A percentile compares a stretch with the other conserved stretches of the same genome.
phyloP scores from a whole-genome alignment of 2,888 invertebrate genomes.

The Panorpa germanica region DNA sequence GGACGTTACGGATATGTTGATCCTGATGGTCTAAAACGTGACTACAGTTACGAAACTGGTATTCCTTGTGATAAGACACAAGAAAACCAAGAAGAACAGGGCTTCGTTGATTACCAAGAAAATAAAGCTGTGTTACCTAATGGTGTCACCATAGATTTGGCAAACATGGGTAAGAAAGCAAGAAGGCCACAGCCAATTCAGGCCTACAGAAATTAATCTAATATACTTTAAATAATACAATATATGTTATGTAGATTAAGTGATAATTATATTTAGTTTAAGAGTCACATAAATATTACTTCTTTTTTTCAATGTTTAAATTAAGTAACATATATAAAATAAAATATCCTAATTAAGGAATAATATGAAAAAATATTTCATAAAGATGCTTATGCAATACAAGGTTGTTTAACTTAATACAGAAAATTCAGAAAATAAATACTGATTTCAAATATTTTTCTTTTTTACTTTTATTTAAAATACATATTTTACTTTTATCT shows the following conservation, averaged over 20 bases:
- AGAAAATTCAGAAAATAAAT: too few relatives aligned
- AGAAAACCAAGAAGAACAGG: conserved; percentile 33
- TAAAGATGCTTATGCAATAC: too few relatives aligned
- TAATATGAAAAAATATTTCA: too few relatives aligned
- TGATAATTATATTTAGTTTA: conserved; percentile 8
- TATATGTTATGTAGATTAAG: conserved; percentile 2
- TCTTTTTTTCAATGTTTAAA: too few relatives aligned
- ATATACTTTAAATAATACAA: conserved; percentile 8
- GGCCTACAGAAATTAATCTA: too few relatives aligned
- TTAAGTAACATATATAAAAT: too few relatives aligned
- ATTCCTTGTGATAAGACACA: conserved; percentile 44
- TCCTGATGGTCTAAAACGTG: conserved; percentile 63
- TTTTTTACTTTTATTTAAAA: too few relatives aligned
- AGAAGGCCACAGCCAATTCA: conserved; percentile 45
- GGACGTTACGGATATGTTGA: conserved; percentile 74
- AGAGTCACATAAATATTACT: conserved; percentile 2
- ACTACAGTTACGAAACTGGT: conserved; percentile 68
- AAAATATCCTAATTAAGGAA: too few relatives aligned
- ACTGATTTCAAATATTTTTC: too few relatives aligned
- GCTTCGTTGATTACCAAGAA: conserved; percentile 54
- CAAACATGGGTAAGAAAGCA: conserved; percentile 50
- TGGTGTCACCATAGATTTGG: conserved; percentile 50
- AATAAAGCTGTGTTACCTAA: conserved; percentile 53
- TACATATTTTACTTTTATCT: too few relatives aligned
- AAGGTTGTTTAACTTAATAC: too few relatives aligned